Conservation (phyloP, 2,113 vertebrate species). For the Eira barbara region DNA sequence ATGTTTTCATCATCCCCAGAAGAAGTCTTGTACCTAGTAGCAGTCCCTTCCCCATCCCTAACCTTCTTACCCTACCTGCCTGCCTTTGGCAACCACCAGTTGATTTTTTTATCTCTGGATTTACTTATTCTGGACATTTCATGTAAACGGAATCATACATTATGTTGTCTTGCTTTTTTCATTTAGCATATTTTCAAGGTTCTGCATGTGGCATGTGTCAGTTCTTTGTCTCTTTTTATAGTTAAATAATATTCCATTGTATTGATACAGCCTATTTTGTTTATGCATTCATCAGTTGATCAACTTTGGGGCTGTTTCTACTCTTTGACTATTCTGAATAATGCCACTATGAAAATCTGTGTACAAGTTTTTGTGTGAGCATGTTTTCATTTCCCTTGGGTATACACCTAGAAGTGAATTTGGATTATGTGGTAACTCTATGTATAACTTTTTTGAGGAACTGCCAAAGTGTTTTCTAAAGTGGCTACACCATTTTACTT, state of each 20-base stretch:
- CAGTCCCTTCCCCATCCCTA: neutral
- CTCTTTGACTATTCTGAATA: slow-evolving; percentile 5
- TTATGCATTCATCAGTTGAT: neutral
- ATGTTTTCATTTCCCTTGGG: neutral
- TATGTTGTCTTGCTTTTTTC: neutral
- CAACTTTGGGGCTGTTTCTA: neutral
- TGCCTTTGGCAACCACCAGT: neutral
- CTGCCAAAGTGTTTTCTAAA: neutral
- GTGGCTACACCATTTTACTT: neutral
- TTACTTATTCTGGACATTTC: neutral
- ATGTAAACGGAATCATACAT: neutral
- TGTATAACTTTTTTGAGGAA: slow-evolving; percentile 39
- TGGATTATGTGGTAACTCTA: neutral
- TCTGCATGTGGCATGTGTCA: neutral
- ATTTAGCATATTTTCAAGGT: neutral
- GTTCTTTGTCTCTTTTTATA: slow-evolving; percentile 13
- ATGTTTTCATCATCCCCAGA: neutral
- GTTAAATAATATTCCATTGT: neutral
- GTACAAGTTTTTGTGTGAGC: neutral
- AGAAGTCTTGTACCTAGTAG: neutral
- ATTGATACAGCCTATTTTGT: neutral
- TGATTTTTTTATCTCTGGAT: neutral
- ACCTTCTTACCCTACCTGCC: neutral
- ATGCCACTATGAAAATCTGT: neutral
- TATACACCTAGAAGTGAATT: neutral